These are phyloP conservation scores for Isotomurus palustris DNA, from an alignment of 2,888 invertebrate genomes.

Conservation along the genomic window DNA sequence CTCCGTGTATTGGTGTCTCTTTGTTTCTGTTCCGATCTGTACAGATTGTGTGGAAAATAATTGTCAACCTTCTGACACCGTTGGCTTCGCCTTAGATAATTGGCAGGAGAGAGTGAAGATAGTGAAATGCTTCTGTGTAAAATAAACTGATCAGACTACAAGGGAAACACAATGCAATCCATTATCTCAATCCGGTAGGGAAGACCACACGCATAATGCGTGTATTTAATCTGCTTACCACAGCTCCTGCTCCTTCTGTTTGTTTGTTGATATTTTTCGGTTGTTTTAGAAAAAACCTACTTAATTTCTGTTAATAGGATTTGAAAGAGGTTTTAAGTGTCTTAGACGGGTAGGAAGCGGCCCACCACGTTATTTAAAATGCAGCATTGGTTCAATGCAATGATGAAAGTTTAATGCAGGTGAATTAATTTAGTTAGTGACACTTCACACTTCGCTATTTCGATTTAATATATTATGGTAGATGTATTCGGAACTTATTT, in stretches of 20 bases:
- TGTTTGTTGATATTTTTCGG: not conserved
- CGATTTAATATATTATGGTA: no score
- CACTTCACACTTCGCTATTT: no score
- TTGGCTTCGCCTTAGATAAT: conserved; percentile 17
- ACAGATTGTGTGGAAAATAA: conserved; percentile 19
- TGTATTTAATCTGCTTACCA: no score
- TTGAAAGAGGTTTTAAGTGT: no score
- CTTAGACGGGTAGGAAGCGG: no score
- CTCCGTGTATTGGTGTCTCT: conserved; percentile 17
- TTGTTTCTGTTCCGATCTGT: conserved; percentile 32
- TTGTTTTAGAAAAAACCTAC: not conserved
- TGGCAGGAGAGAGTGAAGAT: conserved; percentile 4
- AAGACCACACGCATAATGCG: conserved; percentile 33
- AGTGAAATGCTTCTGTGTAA: not conserved
- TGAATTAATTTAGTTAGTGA: no score
- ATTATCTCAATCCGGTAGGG: not conserved
- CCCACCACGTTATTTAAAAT: no score
- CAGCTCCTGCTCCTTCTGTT: not conserved
- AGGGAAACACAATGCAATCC: not conserved
- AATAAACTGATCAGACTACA: not conserved
- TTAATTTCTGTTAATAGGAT: no score
- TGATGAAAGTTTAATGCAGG: no score
- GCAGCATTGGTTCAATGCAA: no score
- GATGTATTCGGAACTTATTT: no score
- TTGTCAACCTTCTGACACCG: conserved; percentile 22